A percentile compares a stretch with the other conserved stretches of the same genome.
phyloP scores from a whole-genome alignment of 2,797 vertebrate species.

The Anguilla obscura region DNA sequence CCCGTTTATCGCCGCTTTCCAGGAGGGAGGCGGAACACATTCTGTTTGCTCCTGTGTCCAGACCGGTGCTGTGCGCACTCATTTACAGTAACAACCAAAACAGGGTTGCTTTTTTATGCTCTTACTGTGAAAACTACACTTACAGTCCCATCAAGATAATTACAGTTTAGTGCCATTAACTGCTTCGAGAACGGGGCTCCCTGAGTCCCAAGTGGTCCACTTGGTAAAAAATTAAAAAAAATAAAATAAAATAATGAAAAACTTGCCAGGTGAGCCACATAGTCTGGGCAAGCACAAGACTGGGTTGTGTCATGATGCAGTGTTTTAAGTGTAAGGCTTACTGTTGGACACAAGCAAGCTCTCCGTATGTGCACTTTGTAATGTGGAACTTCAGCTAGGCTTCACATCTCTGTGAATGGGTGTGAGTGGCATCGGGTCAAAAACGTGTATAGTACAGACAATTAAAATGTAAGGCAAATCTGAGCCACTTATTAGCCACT shows the following conservation, averaged over 20 bases:
- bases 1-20: constrained; percentile 55
- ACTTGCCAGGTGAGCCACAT: not conserved
- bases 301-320: not conserved
- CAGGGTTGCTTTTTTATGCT: not conserved
- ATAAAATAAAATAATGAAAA: no score
- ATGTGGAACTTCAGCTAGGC: not conserved
- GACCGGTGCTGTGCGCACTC: constrained; percentile 41
- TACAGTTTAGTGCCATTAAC: not conserved
- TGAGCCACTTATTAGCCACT: not conserved
- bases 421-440: no score
- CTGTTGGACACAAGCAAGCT: not conserved
- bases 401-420: not conserved
- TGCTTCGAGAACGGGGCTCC: constrained; percentile 4
- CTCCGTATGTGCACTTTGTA: not conserved
- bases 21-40: constrained; percentile 48
- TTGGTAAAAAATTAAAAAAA: not conserved
- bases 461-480: not conserved
- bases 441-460: no score
- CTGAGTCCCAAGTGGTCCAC: not conserved
- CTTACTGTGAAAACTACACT: not conserved
- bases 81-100: not conserved
- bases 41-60: constrained; percentile 53
- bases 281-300: no score
- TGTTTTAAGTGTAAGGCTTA: not conserved
- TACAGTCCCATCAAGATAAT: not conserved